phyloP scores from a whole-genome alignment of 2,113 vertebrate species.

The Istiophorus platypterus region DNA sequence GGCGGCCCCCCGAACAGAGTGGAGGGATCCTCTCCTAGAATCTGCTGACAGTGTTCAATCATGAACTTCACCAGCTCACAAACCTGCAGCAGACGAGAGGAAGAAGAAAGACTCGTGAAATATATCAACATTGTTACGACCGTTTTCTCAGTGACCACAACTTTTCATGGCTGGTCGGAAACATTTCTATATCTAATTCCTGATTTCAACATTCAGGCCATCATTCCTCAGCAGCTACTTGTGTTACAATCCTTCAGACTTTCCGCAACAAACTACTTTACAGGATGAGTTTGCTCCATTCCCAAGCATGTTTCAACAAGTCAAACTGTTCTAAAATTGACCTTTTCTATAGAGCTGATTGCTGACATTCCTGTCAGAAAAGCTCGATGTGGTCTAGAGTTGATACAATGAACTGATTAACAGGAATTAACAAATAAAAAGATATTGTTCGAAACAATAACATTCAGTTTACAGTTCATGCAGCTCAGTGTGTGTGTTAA shows the following conservation, averaged over 20 bases:
- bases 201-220: not conserved
- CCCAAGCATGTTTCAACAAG: not conserved
- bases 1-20: constrained; percentile 89
- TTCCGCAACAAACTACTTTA: not conserved
- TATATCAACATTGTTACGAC: not conserved
- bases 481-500: not conserved
- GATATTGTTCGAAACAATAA: not conserved
- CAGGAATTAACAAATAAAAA: not conserved
- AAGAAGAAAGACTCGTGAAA: not conserved
- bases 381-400: not conserved
- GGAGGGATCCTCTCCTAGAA: constrained; percentile 89
- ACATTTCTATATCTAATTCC: no score
- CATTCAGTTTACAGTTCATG: not conserved
- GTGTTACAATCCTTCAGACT: constrained; percentile 1
- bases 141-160: not conserved
- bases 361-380: constrained; percentile 14
- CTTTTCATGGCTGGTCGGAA: no score
- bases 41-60: constrained; percentile 90
- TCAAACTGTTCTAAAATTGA: constrained; percentile 8
- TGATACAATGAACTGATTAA: not conserved
- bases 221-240: constrained; percentile 24
- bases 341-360: not conserved
- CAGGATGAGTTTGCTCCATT: not conserved
- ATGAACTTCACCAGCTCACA: constrained; percentile 92
- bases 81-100: constrained; percentile 79